Base-by-base conservation (phyloP, 2,113 vertebrate genomes). In the Crotophaga sulcirostris region DNA sequence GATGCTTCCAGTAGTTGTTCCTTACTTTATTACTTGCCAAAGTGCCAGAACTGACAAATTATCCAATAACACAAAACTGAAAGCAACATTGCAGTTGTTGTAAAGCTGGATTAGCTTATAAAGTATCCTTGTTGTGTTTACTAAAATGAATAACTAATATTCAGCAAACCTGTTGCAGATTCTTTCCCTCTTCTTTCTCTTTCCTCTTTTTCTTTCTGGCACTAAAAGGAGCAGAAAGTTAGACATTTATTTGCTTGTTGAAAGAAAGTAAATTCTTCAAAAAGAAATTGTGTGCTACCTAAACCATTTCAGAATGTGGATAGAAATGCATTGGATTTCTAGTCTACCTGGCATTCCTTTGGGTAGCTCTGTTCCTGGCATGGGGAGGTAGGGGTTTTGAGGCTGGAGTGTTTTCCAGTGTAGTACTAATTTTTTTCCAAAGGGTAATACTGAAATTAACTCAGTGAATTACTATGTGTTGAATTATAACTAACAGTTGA, bases 31-130 rank as follows among this genome's bases (percentile, higher is more conserved):
- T 94, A 91, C 93, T 96, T 97, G 95, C 96, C 88, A 74, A 94
- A 92, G 86, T 89, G 93, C 79, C 94, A 97, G 86, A 88, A 96
- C 93, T 98, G 97, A 98, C 94, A 98, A 96, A 97, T 98, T 93
- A 97, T 95, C 93, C 97, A 97, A 93, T 98, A 97, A 81, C n/a
- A 13, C 51, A 19, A 28, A 92, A 92, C n/a, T 68, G 60, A 97
- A 96, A 84, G 91, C 66, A 87, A 28, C 81, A 42, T 47, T 80
- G 82, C 80, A 45, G 94, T 84, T 23, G 13, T 25, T 74, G 25
- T 21, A 75, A 85, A 85, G 92, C 91, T 88, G 94, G 75, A 96
- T 97, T 94, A 80, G 96, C 94, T 97, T 97, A 91, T 90, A 70
- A 97, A 96, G 81, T 63, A 92, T 89, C 95, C 73, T 89, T 40